Evolutionary conservation across 2,888 invertebrate species (phyloP).

Genomic region (Lepidocyrtinus sp.): DNA sequence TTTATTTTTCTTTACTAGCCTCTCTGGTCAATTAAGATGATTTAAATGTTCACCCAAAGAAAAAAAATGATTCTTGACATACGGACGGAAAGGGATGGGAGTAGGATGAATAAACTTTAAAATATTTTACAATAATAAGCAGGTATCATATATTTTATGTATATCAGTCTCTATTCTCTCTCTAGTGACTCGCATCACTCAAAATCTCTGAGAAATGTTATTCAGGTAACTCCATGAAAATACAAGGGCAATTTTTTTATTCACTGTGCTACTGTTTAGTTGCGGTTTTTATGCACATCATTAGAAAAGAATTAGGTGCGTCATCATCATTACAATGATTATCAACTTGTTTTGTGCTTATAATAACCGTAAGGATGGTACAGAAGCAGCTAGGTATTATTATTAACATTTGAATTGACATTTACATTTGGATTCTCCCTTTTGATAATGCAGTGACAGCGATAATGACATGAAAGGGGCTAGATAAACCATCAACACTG

Average conservation of each 20-base stretch:
- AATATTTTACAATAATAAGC: slow-evolving; percentile 18
- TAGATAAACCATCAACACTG: slow-evolving; percentile 17
- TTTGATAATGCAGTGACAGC: slow-evolving; percentile 19
- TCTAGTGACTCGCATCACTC: neutral
- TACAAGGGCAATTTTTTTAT: neutral
- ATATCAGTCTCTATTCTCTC: neutral
- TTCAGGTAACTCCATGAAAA: neutral
- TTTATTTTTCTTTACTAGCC: neutral
- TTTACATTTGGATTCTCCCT: slow-evolving; percentile 37
- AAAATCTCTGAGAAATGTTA: neutral
- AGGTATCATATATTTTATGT: too few species aligned
- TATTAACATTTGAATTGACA: slow-evolving; percentile 41
- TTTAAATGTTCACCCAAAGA: neutral
- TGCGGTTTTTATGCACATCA: slow-evolving; percentile 30
- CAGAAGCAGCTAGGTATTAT: neutral
- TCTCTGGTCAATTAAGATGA: neutral
- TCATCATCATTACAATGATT: slow-evolving; percentile 30
- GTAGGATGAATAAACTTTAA: neutral
- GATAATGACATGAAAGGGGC: slow-evolving; percentile 23
- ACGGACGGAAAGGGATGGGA: neutral
- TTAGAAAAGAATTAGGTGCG: slow-evolving; percentile 39
- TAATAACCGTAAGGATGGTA: slow-evolving; percentile 22
- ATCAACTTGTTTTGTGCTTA: slow-evolving; percentile 3
- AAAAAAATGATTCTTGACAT: neutral
- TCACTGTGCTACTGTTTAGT: slow-evolving; percentile 19